These are phyloP conservation scores for Plectropomus leopardus DNA, from an alignment of 2,113 vertebrate genomes.

Conservation along the genomic window DNA sequence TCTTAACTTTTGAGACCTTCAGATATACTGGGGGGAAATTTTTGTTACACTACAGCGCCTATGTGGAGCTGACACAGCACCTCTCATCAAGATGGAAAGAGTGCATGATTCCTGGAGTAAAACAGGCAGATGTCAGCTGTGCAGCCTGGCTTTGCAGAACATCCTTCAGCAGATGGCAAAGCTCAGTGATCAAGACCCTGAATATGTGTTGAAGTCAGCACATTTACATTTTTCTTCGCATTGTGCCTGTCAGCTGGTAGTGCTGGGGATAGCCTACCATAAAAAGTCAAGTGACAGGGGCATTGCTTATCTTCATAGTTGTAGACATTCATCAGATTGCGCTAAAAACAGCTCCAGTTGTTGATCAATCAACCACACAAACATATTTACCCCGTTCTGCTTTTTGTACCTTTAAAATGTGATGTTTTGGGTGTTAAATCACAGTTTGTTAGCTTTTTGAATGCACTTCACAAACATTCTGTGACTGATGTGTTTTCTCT, in stretches of 20 bases:
- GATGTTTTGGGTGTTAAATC: constrained; percentile 14
- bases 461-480: neutral
- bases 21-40: neutral
- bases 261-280: constrained; percentile 15
- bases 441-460: neutral
- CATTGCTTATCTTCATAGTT: neutral
- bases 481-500: constrained; percentile 29
- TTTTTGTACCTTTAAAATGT: neutral
- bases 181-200: constrained; percentile 68
- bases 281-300: constrained; percentile 6
- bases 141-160: constrained; percentile 50
- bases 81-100: constrained; percentile 55
- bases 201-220: constrained; percentile 68
- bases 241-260: neutral
- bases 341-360: constrained; percentile 16
- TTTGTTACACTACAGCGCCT: constrained; percentile 19
- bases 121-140: constrained; percentile 69
- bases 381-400: neutral
- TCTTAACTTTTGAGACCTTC: constrained; percentile 19
- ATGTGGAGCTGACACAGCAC: constrained; percentile 63
- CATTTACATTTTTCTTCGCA: constrained; percentile 39
- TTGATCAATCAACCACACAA: constrained; percentile 16
- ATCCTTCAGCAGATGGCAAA: constrained; percentile 67
- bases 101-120: constrained; percentile 50
- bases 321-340: neutral